Evolutionary conservation across 2,888 invertebrate species (phyloP).

Genomic region (Lasioglossum zephyrum): DNA sequence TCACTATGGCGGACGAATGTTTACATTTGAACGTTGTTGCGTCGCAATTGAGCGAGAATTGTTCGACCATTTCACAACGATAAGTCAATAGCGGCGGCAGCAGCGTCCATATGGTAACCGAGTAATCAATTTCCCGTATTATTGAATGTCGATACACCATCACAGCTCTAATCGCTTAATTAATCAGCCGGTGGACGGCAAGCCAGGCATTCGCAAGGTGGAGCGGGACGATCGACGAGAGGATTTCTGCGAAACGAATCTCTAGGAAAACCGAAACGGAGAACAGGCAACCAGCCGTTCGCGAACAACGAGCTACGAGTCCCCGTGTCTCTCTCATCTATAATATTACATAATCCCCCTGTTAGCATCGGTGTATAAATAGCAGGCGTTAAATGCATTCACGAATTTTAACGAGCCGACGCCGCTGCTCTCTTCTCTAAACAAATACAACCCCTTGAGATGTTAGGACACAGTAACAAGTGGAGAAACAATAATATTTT

Average conservation of each 20-base stretch:
- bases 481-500: no score
- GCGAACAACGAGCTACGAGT: neutral
- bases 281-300: neutral
- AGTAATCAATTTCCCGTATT: constrained; percentile 23
- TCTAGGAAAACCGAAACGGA: neutral
- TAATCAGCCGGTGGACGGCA: constrained; percentile 14
- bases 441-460: neutral
- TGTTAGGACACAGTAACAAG: no score
- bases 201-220: constrained; percentile 12
- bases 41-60: constrained; percentile 37
- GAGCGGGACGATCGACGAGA: neutral
- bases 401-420: constrained; percentile 31
- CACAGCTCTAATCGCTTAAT: constrained; percentile 22
- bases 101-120: constrained; percentile 7
- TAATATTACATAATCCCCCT: constrained; percentile 29
- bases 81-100: constrained; percentile 7
- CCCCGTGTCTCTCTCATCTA: constrained; percentile 4
- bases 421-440: neutral
- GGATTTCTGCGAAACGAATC: neutral
- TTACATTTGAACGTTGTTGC: constrained; percentile 36
- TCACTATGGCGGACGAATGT: constrained; percentile 27
- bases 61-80: constrained; percentile 28
- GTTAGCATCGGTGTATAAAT: constrained; percentile 40
- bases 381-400: constrained; percentile 41
- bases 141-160: neutral